Conservation (phyloP, 1,140 invertebrate genomes). For the Drosophila kepulauana region DNA sequence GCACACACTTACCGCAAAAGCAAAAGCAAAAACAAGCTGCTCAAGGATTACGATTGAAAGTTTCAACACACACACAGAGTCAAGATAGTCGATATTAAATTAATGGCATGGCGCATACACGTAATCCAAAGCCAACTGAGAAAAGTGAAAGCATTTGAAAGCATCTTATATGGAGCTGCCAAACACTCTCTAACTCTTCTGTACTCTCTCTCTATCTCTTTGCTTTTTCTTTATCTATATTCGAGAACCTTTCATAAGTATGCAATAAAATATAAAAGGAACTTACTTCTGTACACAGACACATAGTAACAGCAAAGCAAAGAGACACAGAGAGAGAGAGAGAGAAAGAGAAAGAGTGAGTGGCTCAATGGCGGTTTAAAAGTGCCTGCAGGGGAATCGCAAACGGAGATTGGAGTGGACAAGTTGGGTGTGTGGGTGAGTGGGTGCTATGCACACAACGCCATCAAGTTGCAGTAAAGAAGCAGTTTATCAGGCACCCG, state of each 20-base stretch:
- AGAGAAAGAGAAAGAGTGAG: not conserved
- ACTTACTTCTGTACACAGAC: constrained; percentile 20
- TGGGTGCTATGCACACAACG: constrained; percentile 6
- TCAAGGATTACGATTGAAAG: constrained; percentile 5
- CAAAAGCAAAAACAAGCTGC: not conserved
- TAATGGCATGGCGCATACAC: constrained; percentile 27
- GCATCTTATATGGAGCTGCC: not conserved
- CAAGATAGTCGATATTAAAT: constrained; percentile 16
- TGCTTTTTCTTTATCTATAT: not conserved
- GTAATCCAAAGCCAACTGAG: constrained; percentile 23
- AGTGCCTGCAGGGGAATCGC: constrained; percentile 1
- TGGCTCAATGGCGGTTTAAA: constrained; percentile 2
- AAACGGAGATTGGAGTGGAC: not conserved
- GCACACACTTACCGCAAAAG: not conserved
- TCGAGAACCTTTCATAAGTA: constrained; percentile 33
- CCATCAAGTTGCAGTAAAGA: not conserved
- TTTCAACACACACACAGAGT: not conserved
- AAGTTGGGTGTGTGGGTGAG: not conserved
- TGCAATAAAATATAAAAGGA: constrained; percentile 10
- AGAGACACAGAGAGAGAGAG: not conserved
- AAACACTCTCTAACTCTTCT: not conserved
- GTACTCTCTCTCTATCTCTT: not conserved
- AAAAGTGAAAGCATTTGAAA: constrained; percentile 66
- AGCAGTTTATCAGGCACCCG: too few relatives aligned
- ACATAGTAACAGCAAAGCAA: constrained; percentile 3